Conservation (phyloP, 2,888 invertebrate genomes). For the Machimus rusticus region DNA sequence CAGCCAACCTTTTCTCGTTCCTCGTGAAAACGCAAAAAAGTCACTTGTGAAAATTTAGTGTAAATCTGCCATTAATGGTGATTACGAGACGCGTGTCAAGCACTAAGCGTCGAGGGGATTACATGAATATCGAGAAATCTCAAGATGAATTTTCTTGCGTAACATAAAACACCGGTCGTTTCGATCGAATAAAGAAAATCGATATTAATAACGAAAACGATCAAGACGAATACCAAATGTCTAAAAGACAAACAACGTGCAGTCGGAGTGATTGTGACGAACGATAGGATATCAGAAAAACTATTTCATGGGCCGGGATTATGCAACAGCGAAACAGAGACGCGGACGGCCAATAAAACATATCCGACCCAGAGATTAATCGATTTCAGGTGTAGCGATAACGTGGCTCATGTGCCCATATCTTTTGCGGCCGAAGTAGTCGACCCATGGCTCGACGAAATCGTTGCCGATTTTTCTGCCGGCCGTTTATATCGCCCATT, state of each 20-base stretch:
- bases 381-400: slow-evolving; percentile 36
- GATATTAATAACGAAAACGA: not conserved
- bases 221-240: not conserved
- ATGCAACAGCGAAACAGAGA: slow-evolving; percentile 6
- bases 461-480: not conserved
- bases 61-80: not conserved
- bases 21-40: not conserved
- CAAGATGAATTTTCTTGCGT: slow-evolving; percentile 4
- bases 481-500: not conserved
- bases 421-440: not conserved
- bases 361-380: slow-evolving; percentile 29
- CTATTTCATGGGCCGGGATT: slow-evolving; percentile 28
- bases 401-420: not conserved
- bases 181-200: slow-evolving; percentile 5
- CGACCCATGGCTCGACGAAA: not conserved
- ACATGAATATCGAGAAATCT: not conserved
- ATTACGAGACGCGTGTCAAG: not conserved
- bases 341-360: slow-evolving; percentile 27
- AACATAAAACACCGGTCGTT: not conserved
- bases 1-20: not conserved
- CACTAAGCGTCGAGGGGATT: not conserved
- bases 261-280: slow-evolving; percentile 10
- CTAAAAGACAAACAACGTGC: not conserved
- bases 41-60: not conserved
- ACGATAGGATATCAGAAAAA: slow-evolving; percentile 24